Evolutionary conservation across 2,113 vertebrate species (phyloP), one percentile per base, ranked within the genome.

Genomic region (Proteles cristata): DNA sequence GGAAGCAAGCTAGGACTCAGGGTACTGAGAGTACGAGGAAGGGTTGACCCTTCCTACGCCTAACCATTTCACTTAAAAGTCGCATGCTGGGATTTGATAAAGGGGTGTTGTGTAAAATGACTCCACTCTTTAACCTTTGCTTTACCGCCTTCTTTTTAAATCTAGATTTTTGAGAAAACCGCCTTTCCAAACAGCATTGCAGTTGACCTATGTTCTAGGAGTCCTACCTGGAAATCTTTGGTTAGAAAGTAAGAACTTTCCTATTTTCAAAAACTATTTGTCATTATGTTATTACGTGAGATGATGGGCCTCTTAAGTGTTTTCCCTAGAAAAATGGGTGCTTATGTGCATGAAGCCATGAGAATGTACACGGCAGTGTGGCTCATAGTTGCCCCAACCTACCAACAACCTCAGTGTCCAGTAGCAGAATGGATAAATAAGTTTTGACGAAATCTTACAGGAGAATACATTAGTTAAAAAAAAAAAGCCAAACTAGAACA

Each of bases 161-260:
- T 93, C 77, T 95, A 99, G 99, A 99, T 99, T 96, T 99, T 99
- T 90, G 99, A 99, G 98, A 99, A 99, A 99, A 99, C 99, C 0
- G 98, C 99, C 93, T 99, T 99, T 97, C 99, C 99, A 28, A 99
- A 98, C 97, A 98, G 89, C 33, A 97, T 96, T 95, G 99, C 99
- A 23, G 79, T 99, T 86, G 99, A 99, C n/a, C 63, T 99, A 96
- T 99, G 99, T 97, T 98, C 83, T 50, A 98, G 98, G 84, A 98
- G 96, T 97, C 97, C 99, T 1, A 96, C 99, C 65, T 99, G 99
- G 99, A 99, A 99, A 98, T 97, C 99, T 77, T 98, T 99, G 97
- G 98, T 99, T 90, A 99, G 98, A 98, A 99, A 99, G 99, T 99
- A 99, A 98, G 98, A 96, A 92, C 85, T 96, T 96, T 74, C 43